Evolutionary conservation across 2,113 vertebrate genomes (phyloP), one percentile per base, ranked within the genome.

Genomic region (Channa argus): DNA sequence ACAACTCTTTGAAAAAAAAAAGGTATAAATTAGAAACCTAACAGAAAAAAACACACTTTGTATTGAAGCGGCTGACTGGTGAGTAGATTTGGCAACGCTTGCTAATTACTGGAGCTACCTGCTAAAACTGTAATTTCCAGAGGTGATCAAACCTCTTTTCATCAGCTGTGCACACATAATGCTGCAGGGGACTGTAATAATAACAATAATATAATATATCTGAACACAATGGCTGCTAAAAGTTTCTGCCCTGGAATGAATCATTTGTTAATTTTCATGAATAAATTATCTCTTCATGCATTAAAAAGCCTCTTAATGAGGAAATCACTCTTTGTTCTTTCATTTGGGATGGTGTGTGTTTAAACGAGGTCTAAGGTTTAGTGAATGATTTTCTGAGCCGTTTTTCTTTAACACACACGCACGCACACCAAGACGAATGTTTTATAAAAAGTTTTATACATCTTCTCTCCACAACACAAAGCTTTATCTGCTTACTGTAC

Each of bases 281-380:
- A 94, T 93, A 92, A 90, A 91, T 92, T 82, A 92, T 90, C 85
- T 89, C 79, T 81, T 89, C 88, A 91, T 89, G 85, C 88, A 92
- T 93, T 93, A 89, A 92, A 91, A 93, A 87, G 62, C 58, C 51
- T 80, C 60, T 52, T 92, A 92, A 94, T 94, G 91, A 94, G 89
- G 80, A 88, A 89, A 90, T 92, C 88, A 87, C 77, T 88, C 87
- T 93, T 85, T 88, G 84, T 86, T 84, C 86, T 70, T 71, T 71
- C 58, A 75, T 77, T 70, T 79, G 52, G 38, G 64, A 36, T 56
- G 61, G 62, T 24, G 34, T 65, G 45, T 85, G 73, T 67, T 68
- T 64, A 65, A 13, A 46, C 36, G 7, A 70, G 63, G 73, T 73
- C 65, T 63, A 39, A 53, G 34, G 55, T 60, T 68, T 50, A 56